Evolutionary conservation across 1,140 invertebrate genomes (phyloP), one percentile per base, ranked within the genome.

Genomic region (Orchesella cincta): DNA sequence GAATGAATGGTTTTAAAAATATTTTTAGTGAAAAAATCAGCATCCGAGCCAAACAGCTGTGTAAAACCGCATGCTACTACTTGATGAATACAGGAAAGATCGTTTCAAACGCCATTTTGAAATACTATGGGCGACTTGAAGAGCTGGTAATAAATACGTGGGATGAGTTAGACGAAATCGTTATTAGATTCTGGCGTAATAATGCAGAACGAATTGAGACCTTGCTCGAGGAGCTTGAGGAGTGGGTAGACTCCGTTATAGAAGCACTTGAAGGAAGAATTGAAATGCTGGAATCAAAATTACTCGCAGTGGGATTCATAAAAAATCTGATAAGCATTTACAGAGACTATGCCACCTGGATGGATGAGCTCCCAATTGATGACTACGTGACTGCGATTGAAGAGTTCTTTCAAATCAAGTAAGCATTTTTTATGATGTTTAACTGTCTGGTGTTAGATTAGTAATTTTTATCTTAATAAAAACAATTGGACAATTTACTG

Each of bases 311-410:
- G 12, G 76, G 75, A 18, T 31, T 81, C 33, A 64, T 83, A 16
- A 51, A 72, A 29, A 81, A 76, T 35, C 12, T 81, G 18, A 39
- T 80, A 5, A 39, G 75, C 5, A 34, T 82, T 16, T 84, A 83
- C 54, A 20, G 81, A 28, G 78, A 80, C n/a, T 84, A 83, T 74
- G 52, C 75, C 3, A 70, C 52, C 12, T 84, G 84, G 84, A 36
- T 84, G 52, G 81, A 83, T 73, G 84, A 84, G 76, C 73, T 84
- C 18, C 83, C 83, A 36, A 71, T 83, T n/a, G 80, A 81, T 57
- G 83, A 83, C 14, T 83, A 83, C 74, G 34, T 83, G 18, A 78
- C 83, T 18, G 46, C 76, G 23, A 33, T 80, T 23, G 64, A 20
- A 0, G 78, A 81, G 12, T 78, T 75, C n/a, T 74, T 83, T 0